These are phyloP conservation scores for Suricata suricatta DNA, from an alignment of 2,113 vertebrate species.

Conservation along the genomic window DNA sequence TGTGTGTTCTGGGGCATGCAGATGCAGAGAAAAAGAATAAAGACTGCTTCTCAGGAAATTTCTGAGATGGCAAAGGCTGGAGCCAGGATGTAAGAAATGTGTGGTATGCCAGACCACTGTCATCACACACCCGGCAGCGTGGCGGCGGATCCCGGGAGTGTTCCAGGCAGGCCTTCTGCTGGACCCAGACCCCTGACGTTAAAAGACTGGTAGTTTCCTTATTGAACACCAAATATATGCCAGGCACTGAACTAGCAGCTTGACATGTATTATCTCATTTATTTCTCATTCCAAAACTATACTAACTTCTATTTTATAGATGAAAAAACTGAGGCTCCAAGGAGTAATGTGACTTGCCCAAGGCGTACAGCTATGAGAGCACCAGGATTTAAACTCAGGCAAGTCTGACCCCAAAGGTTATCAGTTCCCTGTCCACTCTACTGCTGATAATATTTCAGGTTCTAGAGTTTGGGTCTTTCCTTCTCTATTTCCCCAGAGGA, in stretches of 20 bases:
- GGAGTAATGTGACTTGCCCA: not conserved
- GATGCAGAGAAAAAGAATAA: not conserved
- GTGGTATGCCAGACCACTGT: not conserved
- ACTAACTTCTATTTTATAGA: not conserved
- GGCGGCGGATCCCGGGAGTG: rapidly evolving
- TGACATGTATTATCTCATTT: not conserved
- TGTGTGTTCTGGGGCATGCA: not conserved
- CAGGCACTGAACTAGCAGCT: not conserved
- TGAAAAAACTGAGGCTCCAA: not conserved
- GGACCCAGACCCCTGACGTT: not conserved
- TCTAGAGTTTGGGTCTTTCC: not conserved
- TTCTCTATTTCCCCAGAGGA: not conserved
- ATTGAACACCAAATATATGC: not conserved
- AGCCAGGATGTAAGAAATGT: not conserved
- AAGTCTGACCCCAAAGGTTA: not conserved
- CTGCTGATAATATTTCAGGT: not conserved
- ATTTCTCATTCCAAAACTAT: not conserved
- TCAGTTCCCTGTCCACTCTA: not conserved
- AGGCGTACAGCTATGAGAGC: not conserved
- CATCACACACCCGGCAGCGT: no score
- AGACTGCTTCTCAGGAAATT: not conserved
- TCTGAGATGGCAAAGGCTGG: not conserved
- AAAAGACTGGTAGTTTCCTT: not conserved
- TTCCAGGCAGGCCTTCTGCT: not conserved
- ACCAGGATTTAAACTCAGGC: not conserved